These are phyloP conservation scores for Furnarius figulus DNA, from an alignment of 2,113 vertebrate species.

Conservation along the genomic window DNA sequence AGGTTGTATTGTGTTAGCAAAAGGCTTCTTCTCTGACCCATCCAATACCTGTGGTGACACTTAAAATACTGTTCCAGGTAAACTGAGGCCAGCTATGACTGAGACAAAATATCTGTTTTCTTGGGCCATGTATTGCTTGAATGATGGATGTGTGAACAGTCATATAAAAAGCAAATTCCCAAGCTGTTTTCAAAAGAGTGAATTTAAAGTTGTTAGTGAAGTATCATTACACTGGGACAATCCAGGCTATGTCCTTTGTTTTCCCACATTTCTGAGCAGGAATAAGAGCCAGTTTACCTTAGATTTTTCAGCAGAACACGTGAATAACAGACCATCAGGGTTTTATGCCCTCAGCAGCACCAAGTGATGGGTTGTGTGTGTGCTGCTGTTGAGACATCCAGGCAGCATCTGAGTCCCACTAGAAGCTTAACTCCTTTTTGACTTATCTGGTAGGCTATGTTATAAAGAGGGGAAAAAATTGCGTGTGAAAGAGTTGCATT, in stretches of 20 bases:
- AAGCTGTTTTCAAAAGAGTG: not conserved
- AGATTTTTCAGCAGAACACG: accelerated
- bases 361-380: not conserved
- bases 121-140: not conserved
- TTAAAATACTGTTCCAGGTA: not conserved
- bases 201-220: not conserved
- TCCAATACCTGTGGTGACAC: not conserved
- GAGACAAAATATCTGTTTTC: not conserved
- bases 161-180: not conserved
- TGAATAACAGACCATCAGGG: accelerated
- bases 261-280: not conserved
- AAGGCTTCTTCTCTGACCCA: not conserved
- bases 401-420: not conserved
- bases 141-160: not conserved
- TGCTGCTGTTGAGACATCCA: not conserved
- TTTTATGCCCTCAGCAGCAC: not conserved
- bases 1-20: not conserved
- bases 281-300: not conserved
- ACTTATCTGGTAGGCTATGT: not conserved
- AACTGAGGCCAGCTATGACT: not conserved
- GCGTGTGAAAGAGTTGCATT: not conserved
- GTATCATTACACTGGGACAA: not conserved
- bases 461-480: not conserved
- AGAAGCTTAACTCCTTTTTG: not conserved
- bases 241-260: not conserved